A percentile compares a stretch with the other conserved stretches of the same genome.
These are phyloP conservation scores for Prorops nasuta DNA, from an alignment of 1,140 invertebrate species.

Conservation along the genomic window DNA sequence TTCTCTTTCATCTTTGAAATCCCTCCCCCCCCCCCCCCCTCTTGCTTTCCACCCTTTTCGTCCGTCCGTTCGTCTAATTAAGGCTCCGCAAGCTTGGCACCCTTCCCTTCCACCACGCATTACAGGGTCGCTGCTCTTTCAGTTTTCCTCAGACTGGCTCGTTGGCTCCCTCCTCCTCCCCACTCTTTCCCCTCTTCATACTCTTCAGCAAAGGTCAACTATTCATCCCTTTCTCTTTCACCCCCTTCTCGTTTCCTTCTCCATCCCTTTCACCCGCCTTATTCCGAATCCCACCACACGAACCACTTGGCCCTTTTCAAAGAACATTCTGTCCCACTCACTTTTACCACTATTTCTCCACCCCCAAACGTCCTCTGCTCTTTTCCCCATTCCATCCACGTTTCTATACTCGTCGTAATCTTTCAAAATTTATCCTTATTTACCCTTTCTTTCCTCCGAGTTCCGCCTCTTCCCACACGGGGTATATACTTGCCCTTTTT, in stretches of 20 bases:
- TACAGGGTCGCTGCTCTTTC: no score
- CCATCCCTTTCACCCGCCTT: not conserved
- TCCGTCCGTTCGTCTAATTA: conserved; percentile 18
- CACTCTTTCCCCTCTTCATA: no score
- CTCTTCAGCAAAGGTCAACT: no score
- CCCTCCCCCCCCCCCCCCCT: no score
- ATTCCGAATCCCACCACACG: not conserved
- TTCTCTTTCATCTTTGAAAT: no score
- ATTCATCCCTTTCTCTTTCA: not conserved
- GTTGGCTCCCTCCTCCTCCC: no score
- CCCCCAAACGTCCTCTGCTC: not conserved
- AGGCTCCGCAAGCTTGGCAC: not conserved
- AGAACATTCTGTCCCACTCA: not conserved
- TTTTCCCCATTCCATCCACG: not conserved
- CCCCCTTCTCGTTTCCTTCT: not conserved
- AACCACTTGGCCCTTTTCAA: not conserved
- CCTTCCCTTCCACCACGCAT: not conserved
- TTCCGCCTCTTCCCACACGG: not conserved
- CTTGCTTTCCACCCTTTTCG: no score
- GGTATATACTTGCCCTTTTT: not conserved
- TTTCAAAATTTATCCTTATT: not conserved
- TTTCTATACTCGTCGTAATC: not conserved
- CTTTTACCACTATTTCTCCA: not conserved
- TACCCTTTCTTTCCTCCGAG: no score
- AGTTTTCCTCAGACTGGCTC: no score